These are phyloP conservation scores for Pomacea canaliculata DNA, from an alignment of 2,888 invertebrate genomes.

Conservation along the genomic window DNA sequence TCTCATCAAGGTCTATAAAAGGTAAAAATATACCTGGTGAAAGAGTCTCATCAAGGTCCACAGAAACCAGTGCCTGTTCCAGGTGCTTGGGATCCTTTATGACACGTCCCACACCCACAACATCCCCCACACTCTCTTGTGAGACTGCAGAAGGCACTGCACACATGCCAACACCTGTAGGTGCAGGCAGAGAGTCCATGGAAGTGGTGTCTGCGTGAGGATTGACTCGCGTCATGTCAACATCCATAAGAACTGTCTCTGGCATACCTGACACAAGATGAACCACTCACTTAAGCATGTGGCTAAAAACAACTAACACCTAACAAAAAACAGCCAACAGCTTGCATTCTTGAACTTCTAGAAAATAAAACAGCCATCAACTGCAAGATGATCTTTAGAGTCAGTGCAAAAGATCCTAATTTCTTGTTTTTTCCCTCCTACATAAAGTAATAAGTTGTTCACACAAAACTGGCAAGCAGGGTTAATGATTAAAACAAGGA, in stretches of 20 bases:
- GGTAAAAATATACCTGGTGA: slow-evolving; percentile 11
- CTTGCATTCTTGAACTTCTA: no score
- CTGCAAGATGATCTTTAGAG: no score
- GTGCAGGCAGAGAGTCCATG: not conserved
- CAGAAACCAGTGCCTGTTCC: slow-evolving; percentile 24
- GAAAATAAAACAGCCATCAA: no score
- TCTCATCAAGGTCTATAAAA: no score
- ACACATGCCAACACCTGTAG: not conserved
- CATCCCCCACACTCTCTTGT: not conserved
- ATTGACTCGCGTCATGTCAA: not conserved
- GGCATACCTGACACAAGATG: slow-evolving; percentile 19
- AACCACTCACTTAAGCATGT: not conserved
- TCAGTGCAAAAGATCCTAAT: no score
- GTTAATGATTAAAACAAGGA: no score
- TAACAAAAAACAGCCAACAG: no score
- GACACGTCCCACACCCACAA: not conserved
- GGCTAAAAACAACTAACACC: no score
- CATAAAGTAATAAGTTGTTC: no score
- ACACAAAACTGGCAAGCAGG: no score
- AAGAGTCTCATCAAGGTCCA: slow-evolving; percentile 50
- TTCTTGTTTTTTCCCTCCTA: no score
- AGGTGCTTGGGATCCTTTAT: slow-evolving; percentile 14
- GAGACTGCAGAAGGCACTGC: slow-evolving; percentile 1
- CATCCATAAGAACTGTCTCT: slow-evolving; percentile 13
- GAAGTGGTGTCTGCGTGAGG: not conserved